Evolutionary conservation across 2,797 vertebrate genomes (phyloP), one percentile per base, ranked within the genome.

Genomic region (Mycteria americana): DNA sequence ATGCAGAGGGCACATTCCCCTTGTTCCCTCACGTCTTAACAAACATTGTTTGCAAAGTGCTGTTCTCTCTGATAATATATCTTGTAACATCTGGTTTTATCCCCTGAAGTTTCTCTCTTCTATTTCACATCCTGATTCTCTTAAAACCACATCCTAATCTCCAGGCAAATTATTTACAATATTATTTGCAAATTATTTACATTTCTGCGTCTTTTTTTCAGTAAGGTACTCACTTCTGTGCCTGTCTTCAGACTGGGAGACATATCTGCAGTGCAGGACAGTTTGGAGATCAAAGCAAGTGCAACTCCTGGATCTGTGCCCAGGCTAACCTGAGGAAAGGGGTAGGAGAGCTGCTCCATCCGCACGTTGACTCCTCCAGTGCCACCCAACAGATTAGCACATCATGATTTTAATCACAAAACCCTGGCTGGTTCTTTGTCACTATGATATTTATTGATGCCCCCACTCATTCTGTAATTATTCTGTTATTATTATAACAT

Each of bases 51-150:
- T 94, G n/a, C 68, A 79, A 85, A 85, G 48, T 74, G 51, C n/a
- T 67, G 18, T 50, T 82, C 73, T 76, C 21, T 74, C 23, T 46
- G 54, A 41, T 70, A 85, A 60, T 28, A 7, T 1, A 5, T 60
- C 70, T 90, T 90, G 69, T 86, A 92, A 87, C 41, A 78, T 85
- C 65, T 92, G 23, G 4, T 31, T 96, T 85, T 77, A 88, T 89
- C 30, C 31, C 33, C 28, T 77, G 33, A 70, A 73, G 10, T 51
- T 74, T 60, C 18, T 9, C 12, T 24, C 68, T 88, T 94, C 46
- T 76, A 9, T 85, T 92, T 83, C 54, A 33, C 41, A 53, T 53
- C 48, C 45, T 16, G 5, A 15, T 73, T 87, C 60, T 81, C 45
- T 68, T 85, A 39, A 91, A 92, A 93, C 68, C 35, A 73, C 19